Base-by-base conservation (phyloP, 2,797 vertebrate genomes). In the Phaenicophaeus curvirostris region DNA sequence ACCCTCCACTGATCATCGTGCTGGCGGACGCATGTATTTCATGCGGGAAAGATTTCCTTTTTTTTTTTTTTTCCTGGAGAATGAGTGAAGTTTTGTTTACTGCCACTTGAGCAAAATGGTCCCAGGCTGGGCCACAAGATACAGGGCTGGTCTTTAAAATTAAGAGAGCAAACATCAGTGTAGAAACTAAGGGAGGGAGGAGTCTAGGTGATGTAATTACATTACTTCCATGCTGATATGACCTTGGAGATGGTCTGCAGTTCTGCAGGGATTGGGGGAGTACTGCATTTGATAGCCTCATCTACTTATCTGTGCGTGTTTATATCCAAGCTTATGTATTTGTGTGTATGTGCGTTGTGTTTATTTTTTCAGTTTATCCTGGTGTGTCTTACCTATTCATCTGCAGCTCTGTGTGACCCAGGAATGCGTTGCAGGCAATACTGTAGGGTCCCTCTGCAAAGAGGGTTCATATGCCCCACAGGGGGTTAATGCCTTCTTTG, bases 211-310 rank as follows among this genome's bases (percentile, higher is more conserved):
- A 94, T 80, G 31, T 42, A 58, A 77, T 87, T 91, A 61, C 21
- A 50, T 87, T 90, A 31, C 53, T 76, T 94, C 72, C 82, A 85
- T 0, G 3, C 67, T 92, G 87, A 95, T 93, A 72, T 63, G 93
- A 83, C 87, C 86, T 90, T 95, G 85, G 83, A 90, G 81, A 87
- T 91, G 95, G 81, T 88, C 81, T 89, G 69, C 68, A 46, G 39
- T 87, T 96, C 82, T 65, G 30, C 27, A 8, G 89, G 82, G 94
- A 68, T 88, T 86, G 89, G 54, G 87, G 65, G 62, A 78, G 37
- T 96, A 89, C 93, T 87, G 54, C 35, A 19, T 82, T 90, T 90
- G 93, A 73, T 89, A 95, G 87, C 58, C 76, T 82, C 74, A 67
- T 86, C 46, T 81, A 18, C 93, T 91, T 86, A 48, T 91, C 80